phyloP scores from a whole-genome alignment of 2,797 vertebrate genomes.

The Ceyx erithaca region DNA sequence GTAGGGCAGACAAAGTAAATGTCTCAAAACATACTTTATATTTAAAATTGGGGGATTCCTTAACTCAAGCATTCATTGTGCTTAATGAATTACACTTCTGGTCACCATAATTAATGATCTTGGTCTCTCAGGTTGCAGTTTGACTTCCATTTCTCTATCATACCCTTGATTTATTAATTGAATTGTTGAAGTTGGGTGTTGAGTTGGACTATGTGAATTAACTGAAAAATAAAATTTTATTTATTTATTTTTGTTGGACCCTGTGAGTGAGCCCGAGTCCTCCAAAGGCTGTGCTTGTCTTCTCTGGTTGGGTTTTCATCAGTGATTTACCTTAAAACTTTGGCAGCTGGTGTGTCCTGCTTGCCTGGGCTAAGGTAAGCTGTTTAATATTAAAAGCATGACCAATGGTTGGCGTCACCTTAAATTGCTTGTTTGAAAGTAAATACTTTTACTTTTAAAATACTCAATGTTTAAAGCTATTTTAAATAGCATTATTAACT shows the following conservation, averaged over 20 bases:
- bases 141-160: neutral
- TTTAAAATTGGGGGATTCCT: neutral
- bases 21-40: neutral
- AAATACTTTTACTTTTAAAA: neutral
- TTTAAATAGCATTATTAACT: neutral
- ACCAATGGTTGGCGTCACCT: neutral
- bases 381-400: neutral
- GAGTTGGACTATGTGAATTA: neutral
- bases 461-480: neutral
- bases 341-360: fast-evolving
- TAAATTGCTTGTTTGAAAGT: neutral
- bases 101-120: neutral
- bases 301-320: neutral
- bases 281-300: neutral
- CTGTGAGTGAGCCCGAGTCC: neutral
- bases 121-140: neutral
- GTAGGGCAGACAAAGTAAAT: neutral
- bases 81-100: neutral
- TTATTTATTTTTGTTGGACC: neutral
- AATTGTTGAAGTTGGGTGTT: neutral
- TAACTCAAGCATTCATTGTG: neutral
- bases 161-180: neutral
- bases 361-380: neutral
- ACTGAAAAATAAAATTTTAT: neutral
- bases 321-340: neutral